Evolutionary conservation across 2,888 invertebrate species (phyloP).

Genomic region (Eilema sororculum): DNA sequence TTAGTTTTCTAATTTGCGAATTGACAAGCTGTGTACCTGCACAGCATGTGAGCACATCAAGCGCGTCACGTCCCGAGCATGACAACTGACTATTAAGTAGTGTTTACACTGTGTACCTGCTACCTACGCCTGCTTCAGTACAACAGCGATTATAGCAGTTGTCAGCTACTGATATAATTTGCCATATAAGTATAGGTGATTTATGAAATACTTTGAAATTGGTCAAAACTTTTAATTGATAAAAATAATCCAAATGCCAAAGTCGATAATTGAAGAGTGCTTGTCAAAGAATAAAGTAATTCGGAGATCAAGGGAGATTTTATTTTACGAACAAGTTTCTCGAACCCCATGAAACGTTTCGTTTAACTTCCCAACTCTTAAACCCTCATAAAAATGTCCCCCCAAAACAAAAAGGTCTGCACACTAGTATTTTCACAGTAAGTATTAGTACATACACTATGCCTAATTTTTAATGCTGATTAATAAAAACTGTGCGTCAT

Average conservation of each 20-base stretch:
- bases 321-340: conserved; percentile 41
- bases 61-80: conserved; percentile 37
- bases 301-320: conserved; percentile 48
- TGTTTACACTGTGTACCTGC: background rate
- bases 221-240: conserved; percentile 43
- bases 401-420: conserved; percentile 44
- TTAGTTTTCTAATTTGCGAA: conserved; percentile 33
- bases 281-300: conserved; percentile 52
- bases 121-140: background rate
- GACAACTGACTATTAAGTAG: conserved; percentile 32
- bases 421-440: conserved; percentile 22
- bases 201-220: background rate
- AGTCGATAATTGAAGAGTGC: conserved; percentile 48
- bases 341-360: conserved; percentile 43
- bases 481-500: too few relatives aligned
- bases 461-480: too few relatives aligned
- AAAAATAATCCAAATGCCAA: conserved; percentile 42
- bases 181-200: too few relatives aligned
- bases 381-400: conserved; percentile 53
- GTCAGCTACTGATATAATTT: too few relatives aligned
- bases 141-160: background rate
- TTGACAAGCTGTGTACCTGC: conserved; percentile 15
- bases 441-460: background rate
- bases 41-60: conserved; percentile 19
- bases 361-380: conserved; percentile 59